phyloP scores from a whole-genome alignment of 1,140 invertebrate species.

The Drosophila mojavensis region DNA sequence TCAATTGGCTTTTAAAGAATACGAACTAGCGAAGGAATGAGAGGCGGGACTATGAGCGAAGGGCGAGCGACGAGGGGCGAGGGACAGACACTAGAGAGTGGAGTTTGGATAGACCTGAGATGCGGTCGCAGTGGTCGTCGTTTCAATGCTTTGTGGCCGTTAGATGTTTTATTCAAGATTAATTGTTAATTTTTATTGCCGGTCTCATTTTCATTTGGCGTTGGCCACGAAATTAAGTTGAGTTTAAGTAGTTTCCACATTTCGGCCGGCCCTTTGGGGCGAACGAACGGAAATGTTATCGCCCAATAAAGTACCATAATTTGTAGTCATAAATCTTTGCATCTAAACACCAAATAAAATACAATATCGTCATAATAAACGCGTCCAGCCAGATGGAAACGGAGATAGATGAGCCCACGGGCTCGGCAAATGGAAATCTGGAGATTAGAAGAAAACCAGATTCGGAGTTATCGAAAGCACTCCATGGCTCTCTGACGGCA shows the following conservation, averaged over 20 bases:
- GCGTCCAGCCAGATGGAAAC: constrained; percentile 25
- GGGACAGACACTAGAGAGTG: constrained; percentile 20
- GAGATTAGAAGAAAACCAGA: background rate
- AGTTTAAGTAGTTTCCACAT: constrained; percentile 69
- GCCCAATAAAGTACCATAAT: constrained; percentile 77
- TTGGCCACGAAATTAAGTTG: constrained; percentile 69
- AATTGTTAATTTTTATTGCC: constrained; percentile 78
- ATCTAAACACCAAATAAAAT: constrained; percentile 82
- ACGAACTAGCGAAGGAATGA: constrained; percentile 23
- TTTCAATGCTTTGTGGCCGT: constrained; percentile 44
- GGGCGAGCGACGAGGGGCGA: constrained; percentile 10
- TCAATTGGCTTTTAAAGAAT: constrained; percentile 61
- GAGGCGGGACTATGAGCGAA: background rate
- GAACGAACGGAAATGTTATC: constrained; percentile 77
- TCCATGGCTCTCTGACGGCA: too few relatives aligned
- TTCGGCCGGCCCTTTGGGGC: background rate
- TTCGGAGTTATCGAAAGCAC: background rate
- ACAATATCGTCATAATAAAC: constrained; percentile 58
- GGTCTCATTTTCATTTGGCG: constrained; percentile 59
- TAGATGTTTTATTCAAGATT: constrained; percentile 80
- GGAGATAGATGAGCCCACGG: background rate
- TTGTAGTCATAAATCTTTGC: constrained; percentile 81
- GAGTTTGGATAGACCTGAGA: constrained; percentile 3
- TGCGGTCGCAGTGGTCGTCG: background rate
- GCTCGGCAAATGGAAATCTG: background rate